Conservation (phyloP, 2,888 invertebrate species). For the Invenusta paracnida region DNA sequence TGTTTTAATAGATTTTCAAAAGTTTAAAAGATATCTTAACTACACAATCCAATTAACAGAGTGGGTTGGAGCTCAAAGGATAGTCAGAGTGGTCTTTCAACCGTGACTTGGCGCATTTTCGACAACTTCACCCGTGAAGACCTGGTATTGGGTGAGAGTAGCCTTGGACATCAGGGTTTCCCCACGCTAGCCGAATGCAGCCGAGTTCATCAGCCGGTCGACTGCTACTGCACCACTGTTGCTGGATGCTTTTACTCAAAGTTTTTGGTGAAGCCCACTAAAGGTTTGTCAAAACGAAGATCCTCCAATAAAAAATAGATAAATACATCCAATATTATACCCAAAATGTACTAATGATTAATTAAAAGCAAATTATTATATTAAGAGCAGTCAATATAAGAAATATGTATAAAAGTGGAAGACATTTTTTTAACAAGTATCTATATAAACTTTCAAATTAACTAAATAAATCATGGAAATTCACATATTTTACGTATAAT, state of each 20-base stretch:
- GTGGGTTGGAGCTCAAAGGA: conserved; percentile 48
- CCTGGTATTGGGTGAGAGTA: not conserved
- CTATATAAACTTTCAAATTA: too few relatives aligned
- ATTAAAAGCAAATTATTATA: not conserved
- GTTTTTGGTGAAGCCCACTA: not conserved
- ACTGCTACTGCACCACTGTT: conserved; percentile 12
- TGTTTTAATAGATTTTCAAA: too few relatives aligned
- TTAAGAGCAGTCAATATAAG: not conserved
- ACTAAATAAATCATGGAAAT: too few relatives aligned
- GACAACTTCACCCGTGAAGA: conserved; percentile 17
- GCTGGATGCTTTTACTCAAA: not conserved
- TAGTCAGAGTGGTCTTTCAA: conserved; percentile 48
- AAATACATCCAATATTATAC: not conserved
- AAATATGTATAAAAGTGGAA: too few relatives aligned
- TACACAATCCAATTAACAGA: too few relatives aligned
- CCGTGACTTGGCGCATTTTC: conserved; percentile 47
- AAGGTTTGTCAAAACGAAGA: not conserved
- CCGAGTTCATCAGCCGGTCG: not conserved
- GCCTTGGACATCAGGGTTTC: not conserved
- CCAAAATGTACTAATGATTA: not conserved
- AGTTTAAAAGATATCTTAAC: too few relatives aligned
- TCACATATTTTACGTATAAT: too few relatives aligned
- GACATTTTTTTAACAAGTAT: too few relatives aligned
- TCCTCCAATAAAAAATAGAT: not conserved
- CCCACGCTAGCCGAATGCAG: not conserved